Conservation (phyloP, 2,797 vertebrate genomes). For the Danio aesculapii region DNA sequence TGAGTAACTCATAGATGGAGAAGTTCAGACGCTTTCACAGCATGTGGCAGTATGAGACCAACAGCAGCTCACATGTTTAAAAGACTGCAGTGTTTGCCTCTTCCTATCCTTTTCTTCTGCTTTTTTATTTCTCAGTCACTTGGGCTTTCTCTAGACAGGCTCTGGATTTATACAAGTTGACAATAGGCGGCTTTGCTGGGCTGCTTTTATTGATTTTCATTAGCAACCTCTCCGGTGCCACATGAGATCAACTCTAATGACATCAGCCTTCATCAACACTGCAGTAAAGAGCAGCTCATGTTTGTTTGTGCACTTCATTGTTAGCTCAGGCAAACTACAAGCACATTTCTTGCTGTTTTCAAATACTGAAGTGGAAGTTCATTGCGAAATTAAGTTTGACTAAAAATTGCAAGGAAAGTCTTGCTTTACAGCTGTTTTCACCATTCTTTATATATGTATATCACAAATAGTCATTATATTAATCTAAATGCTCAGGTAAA, state of each 20-base stretch:
- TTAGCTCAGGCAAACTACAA: neutral
- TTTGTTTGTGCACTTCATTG: neutral
- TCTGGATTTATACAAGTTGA: slow-evolving; percentile 71
- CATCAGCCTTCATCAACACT: slow-evolving; percentile 68
- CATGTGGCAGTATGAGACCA: slow-evolving; percentile 13
- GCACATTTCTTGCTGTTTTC: neutral
- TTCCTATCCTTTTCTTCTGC: neutral
- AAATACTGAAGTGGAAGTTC: neutral
- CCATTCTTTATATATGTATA: too few relatives aligned
- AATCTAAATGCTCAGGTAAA: too few relatives aligned
- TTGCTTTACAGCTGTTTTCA: too few relatives aligned
- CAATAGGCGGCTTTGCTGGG: slow-evolving; percentile 66
- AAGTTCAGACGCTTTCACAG: slow-evolving; percentile 3
- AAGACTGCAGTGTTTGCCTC: slow-evolving; percentile 21
- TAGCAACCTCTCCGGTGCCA: slow-evolving; percentile 71
- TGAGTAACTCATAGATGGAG: neutral
- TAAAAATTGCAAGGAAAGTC: too few relatives aligned
- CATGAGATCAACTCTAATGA: slow-evolving; percentile 70
- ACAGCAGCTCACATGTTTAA: slow-evolving; percentile 3
- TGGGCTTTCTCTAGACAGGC: slow-evolving; percentile 33
- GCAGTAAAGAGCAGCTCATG: slow-evolving; percentile 8
- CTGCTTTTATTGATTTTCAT: slow-evolving; percentile 74
- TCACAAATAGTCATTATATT: too few relatives aligned
- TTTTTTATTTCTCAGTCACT: slow-evolving; percentile 3
- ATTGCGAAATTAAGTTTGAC: neutral